Base-by-base conservation (phyloP, 2,888 invertebrate species). In the Lepidonotus clava region DNA sequence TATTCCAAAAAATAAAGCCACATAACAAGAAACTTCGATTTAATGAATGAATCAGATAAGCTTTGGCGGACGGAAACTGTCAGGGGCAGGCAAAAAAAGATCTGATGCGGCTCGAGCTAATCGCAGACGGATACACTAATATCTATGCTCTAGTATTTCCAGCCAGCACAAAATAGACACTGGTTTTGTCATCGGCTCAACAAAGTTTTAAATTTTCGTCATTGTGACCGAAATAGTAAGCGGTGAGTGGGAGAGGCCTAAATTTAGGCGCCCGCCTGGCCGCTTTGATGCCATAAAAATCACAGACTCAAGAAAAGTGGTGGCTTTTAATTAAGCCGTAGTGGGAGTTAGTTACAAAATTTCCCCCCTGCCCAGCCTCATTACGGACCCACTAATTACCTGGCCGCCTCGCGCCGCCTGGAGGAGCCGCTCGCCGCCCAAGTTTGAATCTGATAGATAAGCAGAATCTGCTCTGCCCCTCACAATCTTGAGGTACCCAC, bases 201-300 rank as follows among this genome's bases (percentile, higher is more conserved):
- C 71, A 71, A 71, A 38, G 71, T 71, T 71, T 71, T 2, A 71
- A 21, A 71, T 71, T 71, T 71, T 71, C 38, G 71, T 71, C 71
- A 71, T 71, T 36, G 71, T 36, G 71, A 34, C 38, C 34, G 38
- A 71, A 71, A 71, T 71, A 71, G 71, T 34, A 4, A 1, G 21
- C n/a, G 71, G 1, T 11, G 71, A 71, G 71, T 71, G 71, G 38
- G 71, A 34, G 71, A 38, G 71, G 34, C 5, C 71, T 71, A 71
- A 21, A 36, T 71, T 71, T 71, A 71, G 38, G 1, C 18, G 71
- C 71, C 4, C 71, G 36, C 2, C 24, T 24, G 61, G 28, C 53
- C 61, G 61, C 61, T 61, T n/a, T 28, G 61, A 61, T 61, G 61
- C 61, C 28, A 28, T 32, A 61, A 61, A 61, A 61, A 61, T 61